These are phyloP conservation scores for Pyrrhia umbra DNA, from an alignment of 2,888 invertebrate genomes.

Conservation along the genomic window DNA sequence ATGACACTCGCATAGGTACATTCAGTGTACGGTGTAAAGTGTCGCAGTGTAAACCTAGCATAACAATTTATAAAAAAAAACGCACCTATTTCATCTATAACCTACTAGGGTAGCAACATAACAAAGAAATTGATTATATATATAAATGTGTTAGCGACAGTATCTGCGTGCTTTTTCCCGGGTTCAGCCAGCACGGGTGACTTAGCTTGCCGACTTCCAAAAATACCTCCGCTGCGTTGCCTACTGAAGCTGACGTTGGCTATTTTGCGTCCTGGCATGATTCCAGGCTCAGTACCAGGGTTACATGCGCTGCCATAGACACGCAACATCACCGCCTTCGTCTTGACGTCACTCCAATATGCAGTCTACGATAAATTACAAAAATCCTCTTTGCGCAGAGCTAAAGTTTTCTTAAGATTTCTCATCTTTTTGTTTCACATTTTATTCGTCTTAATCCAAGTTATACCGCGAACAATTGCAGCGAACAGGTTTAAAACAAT, in stretches of 20 bases:
- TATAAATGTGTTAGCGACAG: neutral
- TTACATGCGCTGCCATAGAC: slow-evolving; percentile 44
- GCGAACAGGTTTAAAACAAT: slow-evolving; percentile 23
- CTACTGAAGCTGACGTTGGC: slow-evolving; percentile 61
- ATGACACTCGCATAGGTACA: too few species aligned
- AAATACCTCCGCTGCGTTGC: slow-evolving; percentile 58
- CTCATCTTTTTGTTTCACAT: slow-evolving; percentile 4
- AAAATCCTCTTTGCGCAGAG: slow-evolving; percentile 6
- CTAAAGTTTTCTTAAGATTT: slow-evolving; percentile 15
- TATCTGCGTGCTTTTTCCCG: slow-evolving; percentile 31
- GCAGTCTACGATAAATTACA: slow-evolving; percentile 15
- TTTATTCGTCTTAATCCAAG: slow-evolving; percentile 14
- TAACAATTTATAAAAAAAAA: neutral
- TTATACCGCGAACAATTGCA: slow-evolving; percentile 9
- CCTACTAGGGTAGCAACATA: slow-evolving; percentile 3
- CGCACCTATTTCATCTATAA: neutral
- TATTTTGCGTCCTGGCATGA: slow-evolving; percentile 61
- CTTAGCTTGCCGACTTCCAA: slow-evolving; percentile 54
- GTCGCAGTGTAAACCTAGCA: too few species aligned
- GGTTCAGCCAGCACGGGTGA: slow-evolving; percentile 28
- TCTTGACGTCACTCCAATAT: slow-evolving; percentile 43
- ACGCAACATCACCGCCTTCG: slow-evolving; percentile 32
- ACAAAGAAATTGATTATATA: neutral
- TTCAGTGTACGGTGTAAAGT: too few species aligned
- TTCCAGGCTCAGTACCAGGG: slow-evolving; percentile 60